Evolutionary conservation across 2,797 vertebrate genomes (phyloP).

Genomic region (Sebastes minor): DNA sequence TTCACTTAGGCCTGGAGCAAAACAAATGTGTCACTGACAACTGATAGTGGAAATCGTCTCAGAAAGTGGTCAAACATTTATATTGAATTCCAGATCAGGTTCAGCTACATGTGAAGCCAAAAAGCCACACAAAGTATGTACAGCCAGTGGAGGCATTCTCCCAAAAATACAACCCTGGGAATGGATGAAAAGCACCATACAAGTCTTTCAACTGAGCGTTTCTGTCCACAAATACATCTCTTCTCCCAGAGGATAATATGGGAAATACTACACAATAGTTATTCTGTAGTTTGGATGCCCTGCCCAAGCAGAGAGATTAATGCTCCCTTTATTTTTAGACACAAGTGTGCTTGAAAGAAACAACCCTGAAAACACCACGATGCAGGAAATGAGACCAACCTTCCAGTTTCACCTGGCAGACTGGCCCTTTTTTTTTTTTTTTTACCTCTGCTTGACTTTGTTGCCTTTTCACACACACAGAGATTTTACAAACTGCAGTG

Average conservation of each 20-base stretch:
- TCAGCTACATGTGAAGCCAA: conserved; percentile 6
- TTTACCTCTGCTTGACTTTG: conserved; percentile 50
- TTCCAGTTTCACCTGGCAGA: conserved; percentile 33
- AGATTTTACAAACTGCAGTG: conserved; percentile 45
- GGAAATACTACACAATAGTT: conserved; percentile 57
- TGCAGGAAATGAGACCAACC: conserved; percentile 58
- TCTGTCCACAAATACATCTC: conserved; percentile 23
- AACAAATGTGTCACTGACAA: neutral
- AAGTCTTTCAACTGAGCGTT: conserved; percentile 7
- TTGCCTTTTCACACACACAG: conserved; percentile 42
- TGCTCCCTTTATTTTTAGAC: conserved; percentile 61
- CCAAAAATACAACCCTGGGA: conserved; percentile 29
- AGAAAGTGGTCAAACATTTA: neutral
- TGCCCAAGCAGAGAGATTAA: conserved; percentile 45
- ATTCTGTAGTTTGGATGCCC: conserved; percentile 38
- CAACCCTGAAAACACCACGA: conserved; percentile 33
- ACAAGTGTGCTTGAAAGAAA: conserved; percentile 42
- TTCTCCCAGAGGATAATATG: conserved; percentile 29
- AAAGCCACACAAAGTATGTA: neutral
- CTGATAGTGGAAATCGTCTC: neutral
- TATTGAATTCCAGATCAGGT: conserved; percentile 5
- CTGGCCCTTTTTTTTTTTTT: neutral
- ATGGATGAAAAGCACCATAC: conserved; percentile 12
- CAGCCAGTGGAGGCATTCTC: neutral
- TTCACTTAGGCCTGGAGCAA: too few species aligned